phyloP scores from a whole-genome alignment of 2,888 invertebrate species.

The Atherix ibis region DNA sequence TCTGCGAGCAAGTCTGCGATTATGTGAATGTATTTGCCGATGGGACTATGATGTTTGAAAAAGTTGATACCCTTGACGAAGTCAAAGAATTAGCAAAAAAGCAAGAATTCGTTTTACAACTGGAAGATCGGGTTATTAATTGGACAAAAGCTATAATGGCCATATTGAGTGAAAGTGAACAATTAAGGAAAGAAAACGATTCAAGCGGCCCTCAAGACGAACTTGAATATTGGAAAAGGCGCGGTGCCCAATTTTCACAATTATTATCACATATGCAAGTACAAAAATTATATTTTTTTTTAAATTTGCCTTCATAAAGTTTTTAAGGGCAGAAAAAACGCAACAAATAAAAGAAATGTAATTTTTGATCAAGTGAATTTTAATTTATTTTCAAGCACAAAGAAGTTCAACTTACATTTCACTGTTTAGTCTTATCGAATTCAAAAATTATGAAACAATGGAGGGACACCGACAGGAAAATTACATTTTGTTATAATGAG shows the following conservation, averaged over 20 bases:
- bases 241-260: conserved; percentile 85
- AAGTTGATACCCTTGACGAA: conserved; percentile 45
- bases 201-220: conserved; percentile 89
- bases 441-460: conserved; percentile 68
- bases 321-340: neutral
- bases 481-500: conserved; percentile 89
- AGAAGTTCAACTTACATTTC: conserved; percentile 61
- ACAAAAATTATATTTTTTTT: conserved; percentile 8
- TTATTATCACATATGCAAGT: conserved; percentile 60
- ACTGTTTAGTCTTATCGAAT: conserved; percentile 57
- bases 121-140: conserved; percentile 58
- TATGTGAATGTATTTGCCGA: conserved; percentile 66
- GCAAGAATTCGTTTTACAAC: conserved; percentile 43
- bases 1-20: conserved; percentile 72
- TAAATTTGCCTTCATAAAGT: neutral
- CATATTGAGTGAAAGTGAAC: conserved; percentile 79
- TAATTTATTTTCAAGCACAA: conserved; percentile 39
- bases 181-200: conserved; percentile 80
- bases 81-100: conserved; percentile 54
- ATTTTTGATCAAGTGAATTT: neutral
- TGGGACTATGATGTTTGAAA: conserved; percentile 44
- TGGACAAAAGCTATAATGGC: conserved; percentile 73
- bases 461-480: conserved; percentile 75
- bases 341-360: neutral
- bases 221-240: conserved; percentile 88